Evolutionary conservation across 2,113 vertebrate species (phyloP).

Genomic region (Ginglymostoma cirratum): DNA sequence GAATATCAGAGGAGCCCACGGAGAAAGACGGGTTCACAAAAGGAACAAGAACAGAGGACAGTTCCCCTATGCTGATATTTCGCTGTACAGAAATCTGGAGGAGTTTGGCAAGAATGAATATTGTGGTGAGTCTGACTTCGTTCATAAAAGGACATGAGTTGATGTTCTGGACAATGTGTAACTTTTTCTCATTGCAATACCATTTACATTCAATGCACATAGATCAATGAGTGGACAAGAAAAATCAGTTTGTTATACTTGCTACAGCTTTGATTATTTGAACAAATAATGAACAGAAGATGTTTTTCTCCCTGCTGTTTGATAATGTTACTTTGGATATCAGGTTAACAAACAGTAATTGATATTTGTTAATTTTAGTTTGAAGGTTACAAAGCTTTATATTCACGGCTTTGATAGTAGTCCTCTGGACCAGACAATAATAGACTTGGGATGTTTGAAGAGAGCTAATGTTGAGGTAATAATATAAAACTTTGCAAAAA

Average conservation of each 20-base stretch:
- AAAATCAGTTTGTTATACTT: not conserved
- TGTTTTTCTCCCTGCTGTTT: not conserved
- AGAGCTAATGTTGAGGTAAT: not conserved
- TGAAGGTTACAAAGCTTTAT: constrained; percentile 10
- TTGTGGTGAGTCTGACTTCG: not conserved
- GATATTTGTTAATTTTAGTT: not conserved
- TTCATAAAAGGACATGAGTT: not conserved
- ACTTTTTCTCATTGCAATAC: not conserved
- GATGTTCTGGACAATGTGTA: not conserved
- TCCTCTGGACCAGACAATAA: not conserved
- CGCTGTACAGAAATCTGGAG: not conserved
- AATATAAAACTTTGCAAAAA: not conserved
- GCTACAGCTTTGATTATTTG: not conserved
- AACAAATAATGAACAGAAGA: not conserved
- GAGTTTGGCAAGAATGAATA: not conserved
- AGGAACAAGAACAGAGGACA: not conserved
- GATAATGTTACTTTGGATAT: not conserved
- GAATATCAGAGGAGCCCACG: not conserved
- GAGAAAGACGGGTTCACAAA: not conserved
- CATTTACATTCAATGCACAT: not conserved
- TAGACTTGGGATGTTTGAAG: not conserved
- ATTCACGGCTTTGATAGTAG: not conserved
- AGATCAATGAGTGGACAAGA: not conserved
- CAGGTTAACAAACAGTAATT: not conserved
- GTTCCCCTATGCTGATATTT: not conserved